phyloP scores from a whole-genome alignment of 2,797 vertebrate species.

The Merluccius polli region DNA sequence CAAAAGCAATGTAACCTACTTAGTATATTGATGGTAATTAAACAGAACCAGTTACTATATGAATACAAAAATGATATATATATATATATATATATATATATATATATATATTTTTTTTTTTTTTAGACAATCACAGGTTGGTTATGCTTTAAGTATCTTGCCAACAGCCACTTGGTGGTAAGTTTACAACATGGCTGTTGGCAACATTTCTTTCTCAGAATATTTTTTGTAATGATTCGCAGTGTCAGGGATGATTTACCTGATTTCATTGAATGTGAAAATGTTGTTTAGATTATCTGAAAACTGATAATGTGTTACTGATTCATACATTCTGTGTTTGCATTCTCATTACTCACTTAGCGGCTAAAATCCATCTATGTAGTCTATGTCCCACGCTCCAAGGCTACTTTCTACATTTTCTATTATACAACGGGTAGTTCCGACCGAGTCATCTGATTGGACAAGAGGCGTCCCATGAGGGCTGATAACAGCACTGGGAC shows the following conservation, averaged over 20 bases:
- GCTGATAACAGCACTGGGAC: too few relatives aligned
- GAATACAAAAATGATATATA: neutral
- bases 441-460: too few relatives aligned
- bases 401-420: neutral
- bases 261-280: constrained; percentile 24
- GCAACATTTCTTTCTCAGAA: neutral
- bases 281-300: constrained; percentile 35
- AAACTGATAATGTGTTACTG: constrained; percentile 28
- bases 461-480: too few relatives aligned
- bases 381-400: neutral
- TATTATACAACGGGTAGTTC: too few relatives aligned
- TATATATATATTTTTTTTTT: too few relatives aligned
- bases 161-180: too few relatives aligned
- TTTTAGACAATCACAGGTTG: too few relatives aligned
- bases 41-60: too few relatives aligned
- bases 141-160: neutral
- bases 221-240: neutral
- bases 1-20: neutral
- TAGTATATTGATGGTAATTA: too few relatives aligned
- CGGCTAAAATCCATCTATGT: too few relatives aligned
- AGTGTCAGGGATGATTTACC: constrained; percentile 17
- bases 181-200: neutral
- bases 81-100: neutral
- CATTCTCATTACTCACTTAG: neutral
- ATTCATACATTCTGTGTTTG: neutral